Percentiles rank a stretch among this genome's conserved stretches.
These are phyloP conservation scores for Bujurquina vittata DNA, from an alignment of 2,113 vertebrate genomes.

Conservation along the genomic window DNA sequence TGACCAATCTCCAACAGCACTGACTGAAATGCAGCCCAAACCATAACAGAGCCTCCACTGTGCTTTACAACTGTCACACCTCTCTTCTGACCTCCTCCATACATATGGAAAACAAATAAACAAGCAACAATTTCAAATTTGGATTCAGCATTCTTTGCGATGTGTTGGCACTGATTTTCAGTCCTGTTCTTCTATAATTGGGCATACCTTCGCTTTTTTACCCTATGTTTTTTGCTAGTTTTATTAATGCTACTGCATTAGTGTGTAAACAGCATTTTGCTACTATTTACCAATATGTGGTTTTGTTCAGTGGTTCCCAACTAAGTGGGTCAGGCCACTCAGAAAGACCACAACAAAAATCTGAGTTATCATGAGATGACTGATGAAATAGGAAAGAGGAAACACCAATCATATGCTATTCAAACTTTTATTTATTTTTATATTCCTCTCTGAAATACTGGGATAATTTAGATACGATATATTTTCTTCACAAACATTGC, in stretches of 20 bases:
- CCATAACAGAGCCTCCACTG: neutral
- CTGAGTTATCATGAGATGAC: neutral
- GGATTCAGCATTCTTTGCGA: neutral
- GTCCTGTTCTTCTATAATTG: neutral
- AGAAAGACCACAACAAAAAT: neutral
- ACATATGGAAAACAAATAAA: neutral
- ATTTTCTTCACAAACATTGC: neutral
- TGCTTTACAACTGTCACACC: neutral
- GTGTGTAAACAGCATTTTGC: neutral
- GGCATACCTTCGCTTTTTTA: neutral
- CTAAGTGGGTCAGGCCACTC: neutral
- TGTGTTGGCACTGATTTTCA: neutral
- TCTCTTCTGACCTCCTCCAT: neutral
- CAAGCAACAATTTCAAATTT: neutral
- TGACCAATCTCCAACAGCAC: too few relatives aligned
- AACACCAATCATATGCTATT: neutral
- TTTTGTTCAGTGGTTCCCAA: neutral
- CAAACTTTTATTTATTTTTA: neutral
- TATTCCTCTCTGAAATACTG: neutral
- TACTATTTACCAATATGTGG: neutral
- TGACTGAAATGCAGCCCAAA: neutral
- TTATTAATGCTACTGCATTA: neutral
- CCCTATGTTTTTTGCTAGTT: too few relatives aligned
- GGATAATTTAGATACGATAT: neutral
- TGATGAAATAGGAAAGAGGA: neutral